These are phyloP conservation scores for Hassar affinis DNA, from an alignment of 2,113 vertebrate species.

Conservation along the genomic window DNA sequence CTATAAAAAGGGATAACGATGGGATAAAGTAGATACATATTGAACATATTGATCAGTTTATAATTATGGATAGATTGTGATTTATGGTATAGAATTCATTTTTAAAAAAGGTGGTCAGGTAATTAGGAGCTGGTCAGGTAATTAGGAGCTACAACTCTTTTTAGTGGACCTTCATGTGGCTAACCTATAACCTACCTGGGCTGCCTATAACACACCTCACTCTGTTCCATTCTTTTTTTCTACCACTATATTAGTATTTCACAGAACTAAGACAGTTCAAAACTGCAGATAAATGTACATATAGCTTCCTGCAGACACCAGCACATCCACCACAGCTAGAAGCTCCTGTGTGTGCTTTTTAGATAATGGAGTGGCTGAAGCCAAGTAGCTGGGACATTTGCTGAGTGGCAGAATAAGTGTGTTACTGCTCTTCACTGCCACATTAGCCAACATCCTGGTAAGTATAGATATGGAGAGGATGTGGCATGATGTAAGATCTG, in stretches of 20 bases:
- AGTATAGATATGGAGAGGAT: conserved; percentile 4
- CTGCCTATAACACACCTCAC: conserved; percentile 3
- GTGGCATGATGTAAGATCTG: background rate
- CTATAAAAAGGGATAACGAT: too few relatives aligned
- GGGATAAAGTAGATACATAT: too few relatives aligned
- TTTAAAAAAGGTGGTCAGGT: background rate
- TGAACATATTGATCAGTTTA: too few relatives aligned
- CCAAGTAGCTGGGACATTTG: conserved; percentile 22
- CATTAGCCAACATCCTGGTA: conserved; percentile 14
- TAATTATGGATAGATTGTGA: background rate
- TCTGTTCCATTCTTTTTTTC: background rate
- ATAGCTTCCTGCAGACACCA: background rate
- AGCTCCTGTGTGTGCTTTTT: background rate
- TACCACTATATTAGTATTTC: background rate
- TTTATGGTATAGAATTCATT: background rate
- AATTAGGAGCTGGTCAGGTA: background rate
- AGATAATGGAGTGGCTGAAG: conserved; percentile 31
- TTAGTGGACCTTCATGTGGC: background rate
- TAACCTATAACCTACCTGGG: background rate
- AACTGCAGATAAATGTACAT: conserved; percentile 33
- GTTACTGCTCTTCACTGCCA: conserved; percentile 13
- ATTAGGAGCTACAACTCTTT: background rate
- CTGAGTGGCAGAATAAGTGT: background rate
- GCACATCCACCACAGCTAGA: conserved; percentile 24
- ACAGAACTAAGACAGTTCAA: conserved; percentile 15